These are phyloP conservation scores for Enteromius paludinosus DNA, from an alignment of 2,797 vertebrate species.

Conservation along the genomic window DNA sequence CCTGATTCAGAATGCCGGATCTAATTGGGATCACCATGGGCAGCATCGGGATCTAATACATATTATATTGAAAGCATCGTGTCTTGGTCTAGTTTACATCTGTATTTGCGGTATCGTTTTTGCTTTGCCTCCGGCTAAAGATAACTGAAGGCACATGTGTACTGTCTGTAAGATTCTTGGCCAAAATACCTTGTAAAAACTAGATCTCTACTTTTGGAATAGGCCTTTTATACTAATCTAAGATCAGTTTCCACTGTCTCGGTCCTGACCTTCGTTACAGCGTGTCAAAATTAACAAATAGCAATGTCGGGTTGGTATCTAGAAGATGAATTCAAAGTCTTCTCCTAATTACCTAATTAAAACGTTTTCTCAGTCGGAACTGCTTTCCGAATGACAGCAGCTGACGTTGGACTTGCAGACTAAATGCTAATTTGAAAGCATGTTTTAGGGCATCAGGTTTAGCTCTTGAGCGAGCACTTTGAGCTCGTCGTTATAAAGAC, in stretches of 20 bases:
- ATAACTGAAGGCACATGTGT: constrained; percentile 16
- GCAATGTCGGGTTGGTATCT: constrained; percentile 9
- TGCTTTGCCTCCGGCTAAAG: background rate
- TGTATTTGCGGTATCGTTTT: constrained; percentile 2
- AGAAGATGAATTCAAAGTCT: constrained; percentile 4
- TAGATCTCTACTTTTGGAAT: background rate
- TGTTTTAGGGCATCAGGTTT: constrained; percentile 28
- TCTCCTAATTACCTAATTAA: constrained; percentile 15
- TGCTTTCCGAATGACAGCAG: constrained; percentile 20
- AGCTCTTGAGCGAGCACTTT: constrained; percentile 22
- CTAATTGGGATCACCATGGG: constrained; percentile 9
- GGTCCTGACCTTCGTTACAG: background rate
- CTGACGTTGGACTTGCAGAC: background rate
- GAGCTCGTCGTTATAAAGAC: constrained; percentile 33
- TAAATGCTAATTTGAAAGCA: constrained; percentile 12
- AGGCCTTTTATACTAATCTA: background rate
- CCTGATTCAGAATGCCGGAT: constrained; percentile 46
- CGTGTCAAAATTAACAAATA: background rate
- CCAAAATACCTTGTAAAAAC: background rate
- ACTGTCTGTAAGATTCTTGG: background rate
- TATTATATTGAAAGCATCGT: constrained; percentile 28
- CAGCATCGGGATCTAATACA: constrained; percentile 36
- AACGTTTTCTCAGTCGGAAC: constrained; percentile 3
- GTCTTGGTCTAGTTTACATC: constrained; percentile 42
- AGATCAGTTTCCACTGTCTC: constrained; percentile 21